phyloP scores from a whole-genome alignment of 2,888 invertebrate genomes.

The Nemotelus pantherinus region DNA sequence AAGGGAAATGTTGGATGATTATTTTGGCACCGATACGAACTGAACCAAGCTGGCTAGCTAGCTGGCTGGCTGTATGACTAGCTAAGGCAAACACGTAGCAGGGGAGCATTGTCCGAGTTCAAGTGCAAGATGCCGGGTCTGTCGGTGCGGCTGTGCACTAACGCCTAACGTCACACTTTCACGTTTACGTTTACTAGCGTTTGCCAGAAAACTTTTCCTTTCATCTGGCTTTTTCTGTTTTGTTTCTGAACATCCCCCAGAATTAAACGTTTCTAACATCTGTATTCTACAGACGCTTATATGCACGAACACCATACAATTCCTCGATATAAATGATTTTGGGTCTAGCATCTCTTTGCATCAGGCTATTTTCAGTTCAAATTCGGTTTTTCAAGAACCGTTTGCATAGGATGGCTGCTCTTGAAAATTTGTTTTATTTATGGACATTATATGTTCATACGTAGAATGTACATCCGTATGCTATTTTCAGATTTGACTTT shows the following conservation, averaged over 20 bases:
- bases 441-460: not conserved
- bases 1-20: constrained; percentile 20
- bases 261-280: too few relatives aligned
- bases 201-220: constrained; percentile 9
- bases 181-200: constrained; percentile 1
- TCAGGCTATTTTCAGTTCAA: constrained; percentile 2
- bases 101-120: constrained; percentile 22
- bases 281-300: not conserved
- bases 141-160: not conserved
- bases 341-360: not conserved
- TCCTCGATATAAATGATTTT: not conserved
- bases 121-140: constrained; percentile 20
- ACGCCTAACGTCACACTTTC: constrained; percentile 32
- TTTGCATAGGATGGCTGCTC: constrained; percentile 2
- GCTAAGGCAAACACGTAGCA: not conserved
- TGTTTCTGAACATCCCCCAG: not conserved
- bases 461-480: not conserved
- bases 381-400: not conserved
- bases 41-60: not conserved
- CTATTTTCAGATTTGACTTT: constrained; percentile 4
- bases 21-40: not conserved
- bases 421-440: constrained; percentile 36
- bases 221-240: constrained; percentile 14
- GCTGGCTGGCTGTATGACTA: not conserved
- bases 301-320: not conserved